Evolutionary conservation across 1,140 invertebrate genomes (phyloP).

Genomic region (Archivesica marissinica): DNA sequence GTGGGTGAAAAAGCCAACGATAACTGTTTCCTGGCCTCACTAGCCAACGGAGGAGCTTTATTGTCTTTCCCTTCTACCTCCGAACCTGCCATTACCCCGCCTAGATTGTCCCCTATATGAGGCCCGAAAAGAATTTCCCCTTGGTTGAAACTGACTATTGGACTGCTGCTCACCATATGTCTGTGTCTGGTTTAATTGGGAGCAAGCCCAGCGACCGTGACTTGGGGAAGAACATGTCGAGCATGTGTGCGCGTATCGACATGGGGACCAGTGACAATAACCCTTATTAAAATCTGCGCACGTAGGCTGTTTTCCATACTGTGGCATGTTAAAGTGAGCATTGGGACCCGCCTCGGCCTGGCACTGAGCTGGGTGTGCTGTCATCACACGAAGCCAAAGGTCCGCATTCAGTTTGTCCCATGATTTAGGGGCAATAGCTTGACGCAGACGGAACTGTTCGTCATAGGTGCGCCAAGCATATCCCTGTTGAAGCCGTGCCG

Average conservation of each 20-base stretch:
- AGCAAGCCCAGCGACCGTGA: too few species aligned
- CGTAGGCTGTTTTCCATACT: neutral
- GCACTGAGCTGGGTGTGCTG: neutral
- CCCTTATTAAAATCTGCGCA: neutral
- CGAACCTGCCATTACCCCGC: neutral
- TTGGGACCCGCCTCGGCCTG: too few species aligned
- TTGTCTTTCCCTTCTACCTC: neutral
- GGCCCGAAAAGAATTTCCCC: neutral
- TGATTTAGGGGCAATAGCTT: neutral
- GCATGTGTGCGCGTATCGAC: neutral
- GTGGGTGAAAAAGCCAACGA: too few species aligned
- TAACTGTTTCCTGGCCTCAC: too few species aligned
- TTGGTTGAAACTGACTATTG: too few species aligned
- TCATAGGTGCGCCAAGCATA: slow-evolving; percentile 30
- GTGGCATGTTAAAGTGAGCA: too few species aligned
- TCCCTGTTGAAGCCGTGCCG: neutral
- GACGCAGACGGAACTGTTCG: slow-evolving; percentile 8
- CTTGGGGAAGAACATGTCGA: neutral
- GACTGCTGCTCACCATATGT: neutral
- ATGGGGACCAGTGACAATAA: neutral
- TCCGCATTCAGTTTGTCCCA: slow-evolving; percentile 1
- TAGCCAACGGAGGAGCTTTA: neutral
- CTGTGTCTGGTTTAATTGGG: too few species aligned
- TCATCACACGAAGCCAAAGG: neutral
- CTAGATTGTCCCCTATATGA: too few species aligned